Conservation (phyloP, 2,797 vertebrate species). For the Xiphophorus birchmanni region DNA sequence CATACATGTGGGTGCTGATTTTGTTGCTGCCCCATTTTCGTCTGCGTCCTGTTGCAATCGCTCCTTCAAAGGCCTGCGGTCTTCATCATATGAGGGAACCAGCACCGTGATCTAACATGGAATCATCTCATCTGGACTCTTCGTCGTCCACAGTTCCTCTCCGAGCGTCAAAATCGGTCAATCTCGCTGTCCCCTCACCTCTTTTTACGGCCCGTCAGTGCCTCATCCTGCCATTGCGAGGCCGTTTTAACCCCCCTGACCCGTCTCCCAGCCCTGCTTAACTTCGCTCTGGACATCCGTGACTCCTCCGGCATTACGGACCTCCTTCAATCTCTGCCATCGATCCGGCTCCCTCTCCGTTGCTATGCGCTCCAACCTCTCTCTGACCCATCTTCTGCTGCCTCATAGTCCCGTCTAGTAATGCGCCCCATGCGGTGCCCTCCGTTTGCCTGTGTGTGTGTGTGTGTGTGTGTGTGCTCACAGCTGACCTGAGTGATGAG, state of each 20-base stretch:
- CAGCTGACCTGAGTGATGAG: slow-evolving; percentile 80
- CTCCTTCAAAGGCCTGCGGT: slow-evolving; percentile 35
- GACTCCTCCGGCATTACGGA: slow-evolving; percentile 74
- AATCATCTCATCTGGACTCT: neutral
- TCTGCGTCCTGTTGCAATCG: slow-evolving; percentile 50
- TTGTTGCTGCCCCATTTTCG: slow-evolving; percentile 59
- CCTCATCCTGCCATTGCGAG: slow-evolving; percentile 60
- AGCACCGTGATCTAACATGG: slow-evolving; percentile 19
- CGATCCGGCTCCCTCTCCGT: slow-evolving; percentile 71
- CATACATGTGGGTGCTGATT: slow-evolving; percentile 23
- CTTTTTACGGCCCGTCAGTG: slow-evolving; percentile 60
- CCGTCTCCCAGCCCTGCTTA: slow-evolving; percentile 71
- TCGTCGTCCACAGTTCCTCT: slow-evolving; percentile 17
- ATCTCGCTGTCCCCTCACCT: slow-evolving; percentile 46
- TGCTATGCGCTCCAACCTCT: slow-evolving; percentile 77
- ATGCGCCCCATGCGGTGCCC: slow-evolving; percentile 63
- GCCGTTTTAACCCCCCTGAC: slow-evolving; percentile 77
- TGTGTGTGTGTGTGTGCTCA: slow-evolving; percentile 40
- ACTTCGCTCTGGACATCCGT: slow-evolving; percentile 68
- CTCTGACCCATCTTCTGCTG: slow-evolving; percentile 75
- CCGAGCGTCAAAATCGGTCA: slow-evolving; percentile 54
- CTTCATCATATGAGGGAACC: slow-evolving; percentile 34
- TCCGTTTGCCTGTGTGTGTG: slow-evolving; percentile 24
- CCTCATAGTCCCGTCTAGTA: slow-evolving; percentile 76
- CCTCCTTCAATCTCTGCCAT: slow-evolving; percentile 77